Conservation (phyloP, 2,888 invertebrate genomes). For the Melinaea marsaeus region DNA sequence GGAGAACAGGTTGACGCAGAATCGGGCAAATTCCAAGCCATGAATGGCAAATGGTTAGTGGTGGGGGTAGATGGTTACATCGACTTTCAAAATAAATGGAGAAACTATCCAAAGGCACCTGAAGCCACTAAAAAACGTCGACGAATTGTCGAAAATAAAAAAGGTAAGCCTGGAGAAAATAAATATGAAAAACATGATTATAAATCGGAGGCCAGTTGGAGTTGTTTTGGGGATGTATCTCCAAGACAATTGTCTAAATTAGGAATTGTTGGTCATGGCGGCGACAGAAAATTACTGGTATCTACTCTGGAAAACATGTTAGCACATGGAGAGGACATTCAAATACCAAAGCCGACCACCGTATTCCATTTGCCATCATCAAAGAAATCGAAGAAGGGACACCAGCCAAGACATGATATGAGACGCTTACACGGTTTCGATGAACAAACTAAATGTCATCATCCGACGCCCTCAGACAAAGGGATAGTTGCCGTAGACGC, state of each 20-base stretch:
- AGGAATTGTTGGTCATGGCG: constrained; percentile 67
- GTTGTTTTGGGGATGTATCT: constrained; percentile 63
- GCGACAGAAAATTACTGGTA: constrained; percentile 56
- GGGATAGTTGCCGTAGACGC: constrained; percentile 57
- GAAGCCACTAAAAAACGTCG: constrained; percentile 16
- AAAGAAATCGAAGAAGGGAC: constrained; percentile 32
- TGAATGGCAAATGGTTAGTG: constrained; percentile 52
- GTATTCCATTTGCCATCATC: constrained; percentile 41
- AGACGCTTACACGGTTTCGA: constrained; percentile 27
- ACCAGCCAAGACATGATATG: constrained; percentile 13
- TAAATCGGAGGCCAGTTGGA: constrained; percentile 54
- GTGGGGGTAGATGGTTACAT: constrained; percentile 67
- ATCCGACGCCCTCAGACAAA: constrained; percentile 54
- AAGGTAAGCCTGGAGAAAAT: constrained; percentile 32
- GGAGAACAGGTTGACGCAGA: constrained; percentile 59
- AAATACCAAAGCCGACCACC: constrained; percentile 46
- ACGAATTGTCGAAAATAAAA: constrained; percentile 24
- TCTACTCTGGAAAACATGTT: constrained; percentile 50
- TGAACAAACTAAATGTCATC: constrained; percentile 49
- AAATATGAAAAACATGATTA: constrained; percentile 33
- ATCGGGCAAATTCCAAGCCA: constrained; percentile 57
- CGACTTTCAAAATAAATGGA: constrained; percentile 56
- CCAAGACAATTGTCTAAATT: constrained; percentile 55
- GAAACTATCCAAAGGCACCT: constrained; percentile 43
- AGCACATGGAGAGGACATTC: constrained; percentile 52